A percentile compares a stretch with the other conserved stretches of the same genome.
Conservation (phyloP, 2,113 vertebrate genomes). For the Marcusenius ussheri region DNA sequence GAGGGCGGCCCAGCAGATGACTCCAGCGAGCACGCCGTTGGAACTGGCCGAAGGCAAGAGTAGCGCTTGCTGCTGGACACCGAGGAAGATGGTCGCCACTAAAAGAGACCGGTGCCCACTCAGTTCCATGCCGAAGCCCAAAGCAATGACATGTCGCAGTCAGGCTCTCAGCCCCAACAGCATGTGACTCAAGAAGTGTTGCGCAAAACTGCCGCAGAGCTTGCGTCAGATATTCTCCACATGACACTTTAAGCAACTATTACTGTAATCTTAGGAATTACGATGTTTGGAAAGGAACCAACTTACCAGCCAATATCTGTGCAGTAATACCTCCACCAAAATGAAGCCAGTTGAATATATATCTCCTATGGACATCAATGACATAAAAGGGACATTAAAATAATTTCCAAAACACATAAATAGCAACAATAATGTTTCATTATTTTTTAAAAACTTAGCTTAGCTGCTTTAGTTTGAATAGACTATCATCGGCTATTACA, state of each 20-base stretch:
- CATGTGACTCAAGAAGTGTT: neutral
- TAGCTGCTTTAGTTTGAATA: neutral
- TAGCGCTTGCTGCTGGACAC: constrained; percentile 64
- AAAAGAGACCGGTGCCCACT: neutral
- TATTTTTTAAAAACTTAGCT: neutral
- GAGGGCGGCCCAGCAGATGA: constrained; percentile 64
- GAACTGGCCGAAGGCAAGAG: constrained; percentile 59
- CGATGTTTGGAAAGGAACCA: neutral
- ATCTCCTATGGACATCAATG: constrained; percentile 52
- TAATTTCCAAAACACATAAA: neutral
- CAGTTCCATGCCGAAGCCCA: neutral
- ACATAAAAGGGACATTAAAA: neutral
- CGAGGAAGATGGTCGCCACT: constrained; percentile 70
- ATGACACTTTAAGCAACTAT: neutral
- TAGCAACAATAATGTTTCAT: neutral
- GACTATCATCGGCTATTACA: neutral
- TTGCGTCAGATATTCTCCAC: neutral
- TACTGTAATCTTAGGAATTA: neutral
- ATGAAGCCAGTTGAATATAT: constrained; percentile 73
- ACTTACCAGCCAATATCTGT: constrained; percentile 72
- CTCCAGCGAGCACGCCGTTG: constrained; percentile 62
- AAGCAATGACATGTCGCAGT: neutral
- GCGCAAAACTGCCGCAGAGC: neutral
- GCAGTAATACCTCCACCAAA: constrained; percentile 64
- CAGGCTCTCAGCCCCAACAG: neutral